Evolutionary conservation across 37 sponge, comb jelly and placozoan genomes (phyloP).

Genomic region (Dysidea cf. avara): DNA sequence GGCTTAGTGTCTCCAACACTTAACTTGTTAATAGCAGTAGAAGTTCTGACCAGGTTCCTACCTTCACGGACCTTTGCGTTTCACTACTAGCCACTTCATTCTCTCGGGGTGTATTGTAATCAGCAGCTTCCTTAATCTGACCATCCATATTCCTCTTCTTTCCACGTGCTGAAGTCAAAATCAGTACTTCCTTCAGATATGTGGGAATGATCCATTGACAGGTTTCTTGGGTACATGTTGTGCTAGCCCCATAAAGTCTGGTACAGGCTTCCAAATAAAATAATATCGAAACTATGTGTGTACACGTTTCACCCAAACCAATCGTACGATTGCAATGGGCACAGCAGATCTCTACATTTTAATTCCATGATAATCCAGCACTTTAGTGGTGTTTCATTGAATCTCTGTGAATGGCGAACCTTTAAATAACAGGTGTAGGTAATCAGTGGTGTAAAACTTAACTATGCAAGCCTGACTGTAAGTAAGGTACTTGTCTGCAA

Average conservation of each 20-base stretch:
- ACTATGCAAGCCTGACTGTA: too few species aligned
- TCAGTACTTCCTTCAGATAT: not conserved
- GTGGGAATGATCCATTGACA: not conserved
- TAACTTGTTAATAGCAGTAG: not conserved
- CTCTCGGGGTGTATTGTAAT: too few species aligned
- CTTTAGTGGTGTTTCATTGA: not conserved
- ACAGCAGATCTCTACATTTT: not conserved
- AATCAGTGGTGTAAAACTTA: too few species aligned
- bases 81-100: too few species aligned
- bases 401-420: too few species aligned
- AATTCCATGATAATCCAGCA: not conserved
- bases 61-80: too few species aligned
- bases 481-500: too few species aligned
- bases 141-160: not conserved
- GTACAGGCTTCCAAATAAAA: not conserved
- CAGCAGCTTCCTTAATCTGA: not conserved
- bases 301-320: slow-evolving; percentile 7
- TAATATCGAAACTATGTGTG: not conserved
- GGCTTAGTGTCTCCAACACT: not conserved
- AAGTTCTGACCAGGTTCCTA: not conserved
- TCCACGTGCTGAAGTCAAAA: not conserved
- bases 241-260: too few species aligned
- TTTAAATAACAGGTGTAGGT: not conserved
- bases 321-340: too few species aligned
- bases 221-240: not conserved